These are phyloP conservation scores for Trichopoda pennipes DNA, from an alignment of 2,888 invertebrate genomes.

Conservation along the genomic window DNA sequence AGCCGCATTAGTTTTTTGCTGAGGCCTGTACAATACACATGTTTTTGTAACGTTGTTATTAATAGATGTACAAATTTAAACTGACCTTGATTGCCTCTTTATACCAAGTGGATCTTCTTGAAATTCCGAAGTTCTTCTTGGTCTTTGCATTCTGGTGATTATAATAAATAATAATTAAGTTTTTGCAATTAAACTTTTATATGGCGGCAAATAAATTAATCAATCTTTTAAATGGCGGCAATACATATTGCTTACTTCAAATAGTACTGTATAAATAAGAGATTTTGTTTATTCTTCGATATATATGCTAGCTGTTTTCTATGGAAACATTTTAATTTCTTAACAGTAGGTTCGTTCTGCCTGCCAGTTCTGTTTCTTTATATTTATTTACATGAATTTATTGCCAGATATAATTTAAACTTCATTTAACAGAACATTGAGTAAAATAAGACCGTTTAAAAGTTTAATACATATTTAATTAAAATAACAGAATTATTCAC, in stretches of 20 bases:
- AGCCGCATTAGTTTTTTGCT: conserved; percentile 25
- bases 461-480: no score
- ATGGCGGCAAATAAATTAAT: background rate
- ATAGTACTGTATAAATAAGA: conserved; percentile 20
- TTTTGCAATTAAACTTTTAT: background rate
- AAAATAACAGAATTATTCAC: no score
- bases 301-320: no score
- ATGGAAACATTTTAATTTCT: no score
- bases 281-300: no score
- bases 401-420: no score
- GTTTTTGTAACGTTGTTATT: background rate
- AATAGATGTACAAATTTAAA: background rate
- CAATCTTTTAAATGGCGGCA: conserved; percentile 17
- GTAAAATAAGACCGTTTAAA: no score
- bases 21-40: conserved; percentile 5
- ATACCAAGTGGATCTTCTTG: conserved; percentile 72
- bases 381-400: no score
- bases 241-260: background rate
- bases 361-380: no score
- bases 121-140: conserved; percentile 77
- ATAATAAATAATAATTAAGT: no score
- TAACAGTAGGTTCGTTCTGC: no score
- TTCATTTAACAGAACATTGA: no score
- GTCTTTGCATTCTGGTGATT: conserved; percentile 73
- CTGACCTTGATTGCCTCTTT: conserved; percentile 73